Evolutionary conservation across 2,888 invertebrate genomes (phyloP), one percentile per base, ranked within the genome.

Genomic region (Xestia ashworthii): DNA sequence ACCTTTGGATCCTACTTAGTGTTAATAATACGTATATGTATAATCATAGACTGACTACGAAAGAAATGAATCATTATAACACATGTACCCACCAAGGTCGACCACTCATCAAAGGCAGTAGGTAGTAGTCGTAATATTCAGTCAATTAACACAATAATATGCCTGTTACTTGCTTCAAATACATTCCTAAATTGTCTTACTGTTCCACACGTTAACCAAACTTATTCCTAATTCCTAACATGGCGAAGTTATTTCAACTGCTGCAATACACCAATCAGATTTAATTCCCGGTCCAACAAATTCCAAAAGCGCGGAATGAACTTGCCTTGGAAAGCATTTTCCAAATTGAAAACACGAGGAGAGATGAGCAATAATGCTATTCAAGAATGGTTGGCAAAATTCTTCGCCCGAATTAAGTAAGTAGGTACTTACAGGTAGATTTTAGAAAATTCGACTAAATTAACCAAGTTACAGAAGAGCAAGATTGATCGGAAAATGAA

Each of bases 271-370:
- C 60, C 53, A 67, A 74, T 80, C 67, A 53, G 55, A 71, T 79
- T 79, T 71, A 79, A 80, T 80, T 76, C 68, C 58, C 67, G 71
- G 71, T 70, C 62, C 44, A 71, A 71, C 68, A 68, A 80, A 76
- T 72, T 69, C 76, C 53, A 77, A 70, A 77, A 73, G 48, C 66
- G 60, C 22, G 46, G 22, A 58, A 71, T 55, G 58, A 65, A 62
- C 68, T 77, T 76, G 64, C 71, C 22, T 73, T 67, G 48, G 48
- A n/a, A 68, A 71, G 60, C 69, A 67, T 77, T 81, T 81, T 67
- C 71, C 46, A 74, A 74, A 81, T 74, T 78, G 73, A 71, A 78
- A 78, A 69, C 81, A 81, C n/a, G 70, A 55, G 19, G 58, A 76
- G 46, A 77, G 53, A 58, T 80, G 60, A 46, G 68, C 66, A 72